A percentile compares a stretch with the other conserved stretches of the same genome.
Evolutionary conservation across 2,888 invertebrate genomes (phyloP).

Genomic region (Ormyrus nitidulus): DNA sequence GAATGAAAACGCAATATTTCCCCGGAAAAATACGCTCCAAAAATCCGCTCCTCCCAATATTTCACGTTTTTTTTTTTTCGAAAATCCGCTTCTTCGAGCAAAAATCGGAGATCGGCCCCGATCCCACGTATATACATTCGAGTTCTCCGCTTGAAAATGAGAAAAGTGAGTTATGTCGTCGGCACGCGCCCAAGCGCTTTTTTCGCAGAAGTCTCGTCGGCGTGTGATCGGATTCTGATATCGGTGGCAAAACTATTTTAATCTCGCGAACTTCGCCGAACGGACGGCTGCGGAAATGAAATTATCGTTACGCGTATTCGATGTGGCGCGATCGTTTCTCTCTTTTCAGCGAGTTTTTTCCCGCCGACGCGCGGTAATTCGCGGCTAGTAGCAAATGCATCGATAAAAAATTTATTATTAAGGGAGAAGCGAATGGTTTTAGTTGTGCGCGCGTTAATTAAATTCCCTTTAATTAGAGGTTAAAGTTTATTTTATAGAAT

Average conservation of each 20-base stretch:
- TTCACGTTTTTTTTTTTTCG: constrained; percentile 1
- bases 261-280: constrained; percentile 29
- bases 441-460: neutral
- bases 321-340: constrained; percentile 24
- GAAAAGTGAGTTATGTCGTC: constrained; percentile 39
- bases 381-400: neutral
- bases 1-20: no score
- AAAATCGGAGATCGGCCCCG: no score
- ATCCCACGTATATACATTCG: neutral
- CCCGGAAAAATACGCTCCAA: no score
- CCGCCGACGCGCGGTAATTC: constrained; percentile 14
- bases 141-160: constrained; percentile 13
- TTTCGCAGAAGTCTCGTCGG: neutral
- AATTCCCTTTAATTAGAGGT: no score
- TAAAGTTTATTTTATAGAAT: no score
- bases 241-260: constrained; percentile 50
- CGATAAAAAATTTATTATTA: no score
- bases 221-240: constrained; percentile 43
- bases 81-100: no score
- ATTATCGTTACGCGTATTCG: constrained; percentile 46
- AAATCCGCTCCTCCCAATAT: no score
- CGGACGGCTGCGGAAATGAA: constrained; percentile 35
- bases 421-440: neutral
- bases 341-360: constrained; percentile 17
- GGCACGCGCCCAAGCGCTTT: constrained; percentile 11